Conservation (phyloP, 2,888 invertebrate genomes). For the Ditula angustiorana region DNA sequence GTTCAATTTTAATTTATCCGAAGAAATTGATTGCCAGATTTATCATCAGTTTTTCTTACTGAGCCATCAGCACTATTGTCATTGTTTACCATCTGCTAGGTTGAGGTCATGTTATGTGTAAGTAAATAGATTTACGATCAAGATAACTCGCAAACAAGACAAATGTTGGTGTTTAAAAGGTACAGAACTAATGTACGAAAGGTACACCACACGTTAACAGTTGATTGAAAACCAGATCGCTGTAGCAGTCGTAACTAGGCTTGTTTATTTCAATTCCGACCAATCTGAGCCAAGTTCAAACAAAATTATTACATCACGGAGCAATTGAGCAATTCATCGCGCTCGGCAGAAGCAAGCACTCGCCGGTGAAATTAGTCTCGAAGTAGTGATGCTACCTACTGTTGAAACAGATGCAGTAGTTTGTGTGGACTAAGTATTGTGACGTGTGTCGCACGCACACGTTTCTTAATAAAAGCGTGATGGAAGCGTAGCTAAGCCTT, state of each 20-base stretch:
- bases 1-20: not conserved
- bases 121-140: not conserved
- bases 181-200: not conserved
- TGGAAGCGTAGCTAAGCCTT: not conserved
- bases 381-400: not conserved
- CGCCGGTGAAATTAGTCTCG: slow-evolving; percentile 1
- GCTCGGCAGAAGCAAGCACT: slow-evolving; percentile 3
- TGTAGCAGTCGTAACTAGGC: not conserved
- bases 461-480: not conserved
- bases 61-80: not conserved
- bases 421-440: not conserved
- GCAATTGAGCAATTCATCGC: slow-evolving; percentile 14
- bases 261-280: slow-evolving; percentile 1
- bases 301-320: slow-evolving; percentile 14
- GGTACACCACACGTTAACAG: not conserved
- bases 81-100: not conserved
- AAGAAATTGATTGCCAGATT: not conserved
- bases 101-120: not conserved
- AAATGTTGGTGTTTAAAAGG: not conserved
- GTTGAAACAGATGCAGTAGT: slow-evolving; percentile 24
- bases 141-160: not conserved
- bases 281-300: slow-evolving; percentile 24
- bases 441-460: slow-evolving; percentile 1
- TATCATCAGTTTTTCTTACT: not conserved
- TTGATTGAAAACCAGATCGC: not conserved